A percentile compares a stretch with the other conserved stretches of the same genome.
phyloP scores from a whole-genome alignment of 2,113 vertebrate species.

The Coreoperca whiteheadi region DNA sequence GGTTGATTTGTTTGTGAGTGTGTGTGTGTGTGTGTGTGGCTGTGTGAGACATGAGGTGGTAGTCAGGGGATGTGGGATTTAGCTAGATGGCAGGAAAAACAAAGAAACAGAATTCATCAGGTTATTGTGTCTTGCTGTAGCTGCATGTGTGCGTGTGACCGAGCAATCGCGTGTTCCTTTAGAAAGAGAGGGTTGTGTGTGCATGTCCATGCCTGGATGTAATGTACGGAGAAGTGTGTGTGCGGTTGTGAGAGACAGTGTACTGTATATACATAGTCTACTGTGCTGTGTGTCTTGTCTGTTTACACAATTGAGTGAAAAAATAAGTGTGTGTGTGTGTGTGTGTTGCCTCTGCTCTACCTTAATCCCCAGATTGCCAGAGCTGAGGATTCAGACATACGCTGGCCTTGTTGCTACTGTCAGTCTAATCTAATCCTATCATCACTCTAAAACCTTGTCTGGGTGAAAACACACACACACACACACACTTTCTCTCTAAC shows the following conservation, averaged over 20 bases:
- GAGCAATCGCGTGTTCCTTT: slow-evolving; percentile 42
- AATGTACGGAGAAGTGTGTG: slow-evolving; percentile 18
- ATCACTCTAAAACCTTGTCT: slow-evolving; percentile 70
- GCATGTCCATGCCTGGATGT: slow-evolving; percentile 38
- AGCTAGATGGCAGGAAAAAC: slow-evolving; percentile 56
- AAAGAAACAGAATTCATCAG: slow-evolving; percentile 60
- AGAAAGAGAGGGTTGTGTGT: slow-evolving; percentile 8
- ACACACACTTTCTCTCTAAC: slow-evolving; percentile 3
- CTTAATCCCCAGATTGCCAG: slow-evolving; percentile 71
- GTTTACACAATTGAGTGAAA: slow-evolving; percentile 13
- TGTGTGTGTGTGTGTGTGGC: slow-evolving; percentile 38
- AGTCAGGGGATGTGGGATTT: slow-evolving; percentile 64
- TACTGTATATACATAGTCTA: neutral
- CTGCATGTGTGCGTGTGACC: slow-evolving; percentile 17
- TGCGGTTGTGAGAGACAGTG: slow-evolving; percentile 3
- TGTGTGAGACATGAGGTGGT: slow-evolving; percentile 52
- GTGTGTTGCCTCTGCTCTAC: slow-evolving; percentile 47
- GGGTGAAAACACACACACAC: slow-evolving; percentile 41
- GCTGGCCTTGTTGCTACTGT: slow-evolving; percentile 66
- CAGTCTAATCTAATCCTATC: slow-evolving; percentile 77
- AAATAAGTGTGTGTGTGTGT: slow-evolving; percentile 15
- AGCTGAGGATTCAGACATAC: slow-evolving; percentile 66
- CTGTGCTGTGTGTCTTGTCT: slow-evolving; percentile 32
- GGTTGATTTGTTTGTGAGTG: slow-evolving; percentile 59
- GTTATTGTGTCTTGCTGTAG: slow-evolving; percentile 46